phyloP scores from a whole-genome alignment of 2,113 vertebrate species.

The Petroica traversi region DNA sequence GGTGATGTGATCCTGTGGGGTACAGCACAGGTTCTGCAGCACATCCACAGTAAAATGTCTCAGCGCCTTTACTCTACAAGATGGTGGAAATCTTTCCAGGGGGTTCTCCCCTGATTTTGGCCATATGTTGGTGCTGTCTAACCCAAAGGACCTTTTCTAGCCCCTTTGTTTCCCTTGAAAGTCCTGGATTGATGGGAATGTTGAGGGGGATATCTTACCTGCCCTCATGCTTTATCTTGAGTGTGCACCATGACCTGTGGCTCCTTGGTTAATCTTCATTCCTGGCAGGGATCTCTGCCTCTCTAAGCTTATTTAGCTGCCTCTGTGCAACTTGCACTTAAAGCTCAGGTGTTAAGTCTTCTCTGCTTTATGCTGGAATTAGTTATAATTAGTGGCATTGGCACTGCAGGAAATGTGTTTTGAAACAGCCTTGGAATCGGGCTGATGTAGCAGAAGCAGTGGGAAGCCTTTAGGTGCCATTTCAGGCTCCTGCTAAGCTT shows the following conservation, averaged over 20 bases:
- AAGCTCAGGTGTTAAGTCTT: background rate
- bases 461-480: background rate
- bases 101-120: background rate
- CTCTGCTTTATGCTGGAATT: background rate
- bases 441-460: background rate
- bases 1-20: accelerated
- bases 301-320: background rate
- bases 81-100: background rate
- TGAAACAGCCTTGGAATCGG: background rate
- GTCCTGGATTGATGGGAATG: background rate
- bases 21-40: background rate
- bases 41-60: background rate
- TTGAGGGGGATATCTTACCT: background rate
- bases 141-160: background rate
- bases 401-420: background rate
- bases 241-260: background rate
- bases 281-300: background rate
- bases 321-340: background rate
- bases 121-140: accelerated
- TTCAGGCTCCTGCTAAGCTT: background rate
- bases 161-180: background rate
- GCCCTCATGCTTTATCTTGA: accelerated
- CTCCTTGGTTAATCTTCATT: background rate
- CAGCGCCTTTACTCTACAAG: background rate
- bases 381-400: background rate